Base-by-base conservation (phyloP, 2,113 vertebrate genomes). In the Pseudonaja textilis region DNA sequence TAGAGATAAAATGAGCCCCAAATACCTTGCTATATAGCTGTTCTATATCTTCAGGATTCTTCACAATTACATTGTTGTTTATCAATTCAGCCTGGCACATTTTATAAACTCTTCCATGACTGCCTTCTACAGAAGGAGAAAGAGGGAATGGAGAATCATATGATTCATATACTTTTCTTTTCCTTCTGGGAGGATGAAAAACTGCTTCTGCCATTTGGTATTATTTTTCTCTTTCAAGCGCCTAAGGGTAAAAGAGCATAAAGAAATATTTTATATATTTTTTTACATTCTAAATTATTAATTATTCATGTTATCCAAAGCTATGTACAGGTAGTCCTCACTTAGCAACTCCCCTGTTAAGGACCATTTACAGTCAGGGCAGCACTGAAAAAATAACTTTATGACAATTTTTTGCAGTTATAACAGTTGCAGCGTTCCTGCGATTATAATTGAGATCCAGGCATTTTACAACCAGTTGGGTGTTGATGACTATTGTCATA, bases 111-210 rank as follows among this genome's bases (percentile, higher is more conserved):
- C 95, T 97, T 39, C 93, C 91, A 12, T 56, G 45, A 52, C 69
- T 89, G 20, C 91, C 92, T 69, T 94, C 94, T 88, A 92, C 88
- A 47, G 89, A 92, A 0, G 96, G 87, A 14, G 93, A 96, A 90
- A 99, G 95, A 0, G 98, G 99, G 90, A 99, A 97, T 1, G 99
- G 98, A 25, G 98, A 97, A 61, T 97, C 96, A 0, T 98, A 98
- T 0, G 95, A 94, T 94, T 99, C 98, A 0, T 97, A 97, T 0
- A 98, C 97, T 92, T 97, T 98, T 89, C 96, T 94, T 22, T 99
- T 98, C 93, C 98, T 97, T 95, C 97, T 98, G 0, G 99, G 99
- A 2, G 98, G 97, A 25, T 97, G 98, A 92, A 99, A 99, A 90
- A 97, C 95, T 0, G 99, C 99, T 96, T 98, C 96, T 2, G 98